Evolutionary conservation across 2,888 invertebrate genomes (phyloP), one percentile per base, ranked within the genome.

Genomic region (Neoscelio sp.): DNA sequence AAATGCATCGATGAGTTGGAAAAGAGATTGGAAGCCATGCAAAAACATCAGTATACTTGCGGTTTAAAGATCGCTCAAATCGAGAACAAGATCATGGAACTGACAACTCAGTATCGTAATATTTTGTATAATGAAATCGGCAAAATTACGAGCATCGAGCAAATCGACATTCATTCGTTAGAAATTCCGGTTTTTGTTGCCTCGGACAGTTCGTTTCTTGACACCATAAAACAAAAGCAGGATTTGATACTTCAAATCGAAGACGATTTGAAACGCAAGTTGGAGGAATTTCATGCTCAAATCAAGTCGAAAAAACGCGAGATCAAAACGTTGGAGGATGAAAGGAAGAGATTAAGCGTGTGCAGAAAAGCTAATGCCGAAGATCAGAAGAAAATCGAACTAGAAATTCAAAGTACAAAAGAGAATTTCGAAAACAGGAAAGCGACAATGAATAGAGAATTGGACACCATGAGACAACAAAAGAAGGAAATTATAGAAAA

Each of bases 1-100:
- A 40, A 54, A 1, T 73, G 38, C 8, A 20, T 73, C 10, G n/a
- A 3, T 7, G 46, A 60, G 8, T 12, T 73, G 8, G 46, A 73
- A 0, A 62, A 54, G 30, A 44, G 30, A n/a, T 38, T 73, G 4
- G 38, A 62, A 1, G 73, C 62, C 13, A 7, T 64, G 7, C 4
- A 35, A 2, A 73, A 64, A 12, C 30, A 20, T 10, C 26, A 46
- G 10, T 62, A 64, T 17, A 18, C 44, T 6, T 7, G 40, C 2
- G 50, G 60, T 7, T 28, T 70, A 23, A 48, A 70, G 10, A 5
- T 70, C 1, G 8, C 28, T 4, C 58, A 70, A 4, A 4, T 50
- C 1, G 42, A 70, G n/a, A 52, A 60, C 4, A 38, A 52, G 8
- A 2, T 70, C 1, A 50, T 8, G 3, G 30, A 70, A 17, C 3